phyloP scores from a whole-genome alignment of 1,140 invertebrate species.

The Drosophila ambigua region DNA sequence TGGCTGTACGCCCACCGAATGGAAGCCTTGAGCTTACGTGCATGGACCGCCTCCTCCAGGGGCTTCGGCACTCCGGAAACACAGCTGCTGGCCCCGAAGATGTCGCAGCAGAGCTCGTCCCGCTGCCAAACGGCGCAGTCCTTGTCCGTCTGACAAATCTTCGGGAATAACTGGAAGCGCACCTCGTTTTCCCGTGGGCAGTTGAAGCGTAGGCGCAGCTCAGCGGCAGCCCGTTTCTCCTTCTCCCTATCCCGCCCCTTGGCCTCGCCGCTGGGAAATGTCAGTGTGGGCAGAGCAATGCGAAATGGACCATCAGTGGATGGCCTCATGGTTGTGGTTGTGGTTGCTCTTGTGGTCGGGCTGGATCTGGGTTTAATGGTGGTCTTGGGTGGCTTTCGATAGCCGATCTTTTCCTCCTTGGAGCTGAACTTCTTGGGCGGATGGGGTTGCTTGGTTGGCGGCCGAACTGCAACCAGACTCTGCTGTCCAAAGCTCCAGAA shows the following conservation, averaged over 20 bases:
- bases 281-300: slow-evolving; percentile 78
- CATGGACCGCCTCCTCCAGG: slow-evolving; percentile 84
- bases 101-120: slow-evolving; percentile 85
- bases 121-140: slow-evolving; percentile 85
- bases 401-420: slow-evolving; percentile 83
- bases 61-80: slow-evolving; percentile 86
- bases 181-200: slow-evolving; percentile 85
- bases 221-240: slow-evolving; percentile 59
- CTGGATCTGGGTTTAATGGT: slow-evolving; percentile 43
- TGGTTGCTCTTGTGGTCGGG: slow-evolving; percentile 44
- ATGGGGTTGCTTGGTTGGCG: slow-evolving; percentile 62
- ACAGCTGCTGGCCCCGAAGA: slow-evolving; percentile 84
- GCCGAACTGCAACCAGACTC: slow-evolving; percentile 59
- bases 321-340: slow-evolving; percentile 58
- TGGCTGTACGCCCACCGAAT: neutral
- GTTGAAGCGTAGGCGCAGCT: slow-evolving; percentile 74
- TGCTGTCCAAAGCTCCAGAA: slow-evolving; percentile 71
- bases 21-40: slow-evolving; percentile 84
- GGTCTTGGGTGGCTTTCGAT: slow-evolving; percentile 67
- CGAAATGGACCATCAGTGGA: slow-evolving; percentile 73
- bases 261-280: slow-evolving; percentile 69
- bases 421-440: slow-evolving; percentile 85
- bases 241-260: slow-evolving; percentile 62
- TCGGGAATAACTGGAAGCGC: slow-evolving; percentile 85
- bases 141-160: slow-evolving; percentile 85